These are phyloP conservation scores for Sminthurides bifidus DNA, from an alignment of 1,140 invertebrate genomes.

Conservation along the genomic window DNA sequence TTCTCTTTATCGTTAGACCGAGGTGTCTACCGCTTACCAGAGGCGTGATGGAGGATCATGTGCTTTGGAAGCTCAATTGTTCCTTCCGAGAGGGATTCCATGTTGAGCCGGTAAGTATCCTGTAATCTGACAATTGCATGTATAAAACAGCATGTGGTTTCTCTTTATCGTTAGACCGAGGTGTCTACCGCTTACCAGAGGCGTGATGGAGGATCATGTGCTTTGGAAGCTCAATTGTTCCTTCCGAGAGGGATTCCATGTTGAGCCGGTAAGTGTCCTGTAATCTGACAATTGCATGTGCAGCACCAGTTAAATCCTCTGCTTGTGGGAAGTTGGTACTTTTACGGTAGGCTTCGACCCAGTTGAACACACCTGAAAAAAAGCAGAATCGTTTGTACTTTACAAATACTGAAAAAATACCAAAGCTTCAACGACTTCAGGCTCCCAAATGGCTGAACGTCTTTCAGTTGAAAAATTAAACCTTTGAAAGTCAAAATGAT, in stretches of 20 bases:
- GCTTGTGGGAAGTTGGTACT: slow-evolving; percentile 32
- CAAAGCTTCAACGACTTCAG: too few species aligned
- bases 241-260: slow-evolving; percentile 39
- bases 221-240: slow-evolving; percentile 31
- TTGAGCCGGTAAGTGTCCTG: slow-evolving; percentile 44
- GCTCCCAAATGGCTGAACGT: too few species aligned
- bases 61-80: slow-evolving; percentile 23
- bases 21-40: not conserved
- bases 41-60: slow-evolving; percentile 12
- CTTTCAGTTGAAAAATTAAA: too few species aligned
- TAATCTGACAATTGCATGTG: slow-evolving; percentile 40
- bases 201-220: slow-evolving; percentile 12
- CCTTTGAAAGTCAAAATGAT: too few species aligned
- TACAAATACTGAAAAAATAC: too few species aligned
- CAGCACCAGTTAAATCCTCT: slow-evolving; percentile 42
- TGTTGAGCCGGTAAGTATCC: slow-evolving; percentile 43
- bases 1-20: not conserved
- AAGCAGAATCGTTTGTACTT: not conserved
- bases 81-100: slow-evolving; percentile 39
- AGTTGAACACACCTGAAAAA: slow-evolving; percentile 31
- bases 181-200: slow-evolving; percentile 6
- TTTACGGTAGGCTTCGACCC: slow-evolving; percentile 35
- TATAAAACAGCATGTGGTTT: too few species aligned
- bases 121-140: slow-evolving; percentile 42
- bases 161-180: not conserved